phyloP scores from a whole-genome alignment of 1,140 invertebrate genomes.

The Musca vetustissima region DNA sequence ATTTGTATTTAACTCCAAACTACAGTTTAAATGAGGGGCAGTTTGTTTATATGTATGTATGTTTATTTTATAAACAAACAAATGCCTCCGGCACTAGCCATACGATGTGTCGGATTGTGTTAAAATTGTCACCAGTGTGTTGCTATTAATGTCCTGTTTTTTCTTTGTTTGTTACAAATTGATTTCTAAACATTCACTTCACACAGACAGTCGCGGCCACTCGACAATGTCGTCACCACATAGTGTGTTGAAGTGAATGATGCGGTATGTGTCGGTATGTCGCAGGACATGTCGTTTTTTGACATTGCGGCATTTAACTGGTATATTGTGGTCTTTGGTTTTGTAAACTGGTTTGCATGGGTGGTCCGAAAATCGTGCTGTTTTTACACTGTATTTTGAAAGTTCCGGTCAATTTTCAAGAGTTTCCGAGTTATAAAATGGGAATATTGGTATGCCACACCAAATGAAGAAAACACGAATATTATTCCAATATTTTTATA shows the following conservation, averaged over 20 bases:
- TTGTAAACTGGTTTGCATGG: too few relatives aligned
- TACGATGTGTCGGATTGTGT: neutral
- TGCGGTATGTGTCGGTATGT: neutral
- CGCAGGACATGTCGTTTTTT: neutral
- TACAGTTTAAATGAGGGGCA: neutral
- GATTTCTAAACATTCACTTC: neutral
- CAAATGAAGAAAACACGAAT: too few relatives aligned
- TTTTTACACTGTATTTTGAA: too few relatives aligned
- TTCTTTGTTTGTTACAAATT: too few relatives aligned
- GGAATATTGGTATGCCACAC: too few relatives aligned
- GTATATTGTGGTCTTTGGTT: too few relatives aligned
- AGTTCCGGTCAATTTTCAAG: too few relatives aligned
- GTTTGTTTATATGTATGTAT: neutral
- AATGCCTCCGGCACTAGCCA: neutral
- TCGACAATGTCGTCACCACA: conserved; percentile 22
- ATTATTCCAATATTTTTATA: too few relatives aligned
- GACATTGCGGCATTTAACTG: too few relatives aligned
- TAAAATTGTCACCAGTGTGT: neutral
- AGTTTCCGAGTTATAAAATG: too few relatives aligned
- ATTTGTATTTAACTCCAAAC: conserved; percentile 5
- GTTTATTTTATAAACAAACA: conserved; percentile 19
- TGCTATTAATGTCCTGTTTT: neutral
- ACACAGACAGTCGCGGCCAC: neutral
- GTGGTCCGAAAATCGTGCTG: too few relatives aligned
- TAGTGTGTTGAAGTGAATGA: neutral